Conservation (phyloP, 2,113 vertebrate genomes). For the Callionymus lyra region DNA sequence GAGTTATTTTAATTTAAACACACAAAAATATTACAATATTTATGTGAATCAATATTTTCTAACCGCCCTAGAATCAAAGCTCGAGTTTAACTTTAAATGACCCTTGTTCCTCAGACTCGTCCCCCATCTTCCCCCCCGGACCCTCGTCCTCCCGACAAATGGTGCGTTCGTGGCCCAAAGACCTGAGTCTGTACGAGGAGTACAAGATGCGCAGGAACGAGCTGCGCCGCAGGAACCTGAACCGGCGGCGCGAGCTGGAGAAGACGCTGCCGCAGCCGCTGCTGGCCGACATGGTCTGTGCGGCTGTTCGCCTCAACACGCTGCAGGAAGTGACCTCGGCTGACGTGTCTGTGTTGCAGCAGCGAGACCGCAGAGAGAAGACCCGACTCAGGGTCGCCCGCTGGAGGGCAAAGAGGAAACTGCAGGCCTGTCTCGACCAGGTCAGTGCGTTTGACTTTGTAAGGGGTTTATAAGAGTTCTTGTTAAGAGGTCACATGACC, state of each 20-base stretch:
- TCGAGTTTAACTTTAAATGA: too few species aligned
- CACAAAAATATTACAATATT: too few species aligned
- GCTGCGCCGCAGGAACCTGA: conserved; percentile 50
- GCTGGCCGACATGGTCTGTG: conserved; percentile 56
- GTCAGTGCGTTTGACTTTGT: too few species aligned
- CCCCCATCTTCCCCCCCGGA: conserved; percentile 1
- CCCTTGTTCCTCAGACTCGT: not conserved
- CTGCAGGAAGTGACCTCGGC: not conserved
- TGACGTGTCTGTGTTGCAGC: conserved; percentile 20
- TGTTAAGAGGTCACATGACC: too few species aligned
- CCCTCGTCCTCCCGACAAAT: conserved; percentile 11
- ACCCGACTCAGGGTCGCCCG: conserved; percentile 54
- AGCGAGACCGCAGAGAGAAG: conserved; percentile 55
- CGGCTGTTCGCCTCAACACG: not conserved
- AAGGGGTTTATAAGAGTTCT: too few species aligned
- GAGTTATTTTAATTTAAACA: too few species aligned
- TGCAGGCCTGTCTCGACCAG: conserved; percentile 49
- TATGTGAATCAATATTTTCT: too few species aligned
- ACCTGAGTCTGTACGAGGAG: conserved; percentile 59
- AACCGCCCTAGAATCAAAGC: too few species aligned
- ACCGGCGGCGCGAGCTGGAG: conserved; percentile 59
- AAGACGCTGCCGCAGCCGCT: conserved; percentile 66
- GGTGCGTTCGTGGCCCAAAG: conserved; percentile 50
- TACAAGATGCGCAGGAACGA: conserved; percentile 61
- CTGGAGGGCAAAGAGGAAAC: conserved; percentile 58